Evolutionary conservation across 2,113 vertebrate species (phyloP), one percentile per base, ranked within the genome.

Genomic region (Bombycilla garrulus): DNA sequence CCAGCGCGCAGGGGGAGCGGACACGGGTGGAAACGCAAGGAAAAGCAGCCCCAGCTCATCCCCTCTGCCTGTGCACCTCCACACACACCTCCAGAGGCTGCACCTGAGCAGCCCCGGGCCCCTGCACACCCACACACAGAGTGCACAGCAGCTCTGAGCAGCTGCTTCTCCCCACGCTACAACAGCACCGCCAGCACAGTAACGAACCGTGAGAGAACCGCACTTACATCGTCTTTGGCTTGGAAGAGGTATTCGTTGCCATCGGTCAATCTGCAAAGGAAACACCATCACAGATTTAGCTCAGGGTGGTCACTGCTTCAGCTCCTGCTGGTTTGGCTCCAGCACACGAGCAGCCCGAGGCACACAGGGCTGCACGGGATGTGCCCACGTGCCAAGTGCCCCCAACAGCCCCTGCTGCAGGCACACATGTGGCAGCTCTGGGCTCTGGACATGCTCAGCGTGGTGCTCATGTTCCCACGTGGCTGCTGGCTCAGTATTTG

Each of bases 231-330:
- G 5, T 99, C 99, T 99, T 99, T 99, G 99, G 99, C 99, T 99
- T 99, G 99, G 98, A 99, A 99, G 98, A 99, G 98, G 98, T 98
- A 99, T 97, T 99, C 99, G 17, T 99, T 99, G 95, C 99, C 99
- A 95, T 99, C 99, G 11, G 98, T 97, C 94, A 99, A 94, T 96
- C 99, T 99, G 98, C n/a, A 98, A 98, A 88, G 82, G 84, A 71
- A 95, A 87, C 23, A 64, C 14, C 93, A 61, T 13, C 38, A 10
- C 60, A 51, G 19, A 47, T 65, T 74, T 21, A 90, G 58, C 33
- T 50, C 15, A 33, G 58, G 15, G n/a, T 5, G 28, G 33, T 22
- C 47, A 50, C 18, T 5, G 36, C 40, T 77, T 64, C 58, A 47
- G 5, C 18, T 86, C 45, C 57, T 50, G 62, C 81, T 80, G 22